Evolutionary conservation across 2,797 vertebrate genomes (phyloP), one percentile per base, ranked within the genome.

Genomic region (Takifugu ocellatus): DNA sequence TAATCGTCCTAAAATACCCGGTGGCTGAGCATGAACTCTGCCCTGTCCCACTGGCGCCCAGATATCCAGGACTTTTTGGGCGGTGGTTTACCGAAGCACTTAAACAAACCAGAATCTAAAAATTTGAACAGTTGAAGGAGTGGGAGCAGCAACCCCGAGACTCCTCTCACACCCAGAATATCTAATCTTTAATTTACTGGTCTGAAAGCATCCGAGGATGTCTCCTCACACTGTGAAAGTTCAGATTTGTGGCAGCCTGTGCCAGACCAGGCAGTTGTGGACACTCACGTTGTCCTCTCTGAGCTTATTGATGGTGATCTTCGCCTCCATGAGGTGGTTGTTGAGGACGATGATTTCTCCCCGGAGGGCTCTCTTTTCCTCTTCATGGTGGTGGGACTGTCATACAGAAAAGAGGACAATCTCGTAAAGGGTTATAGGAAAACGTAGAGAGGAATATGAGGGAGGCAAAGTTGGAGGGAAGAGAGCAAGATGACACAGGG

Each of bases 301-400:
- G 70, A 99, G 93, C 86, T 98, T 97, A 84, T 96, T 93, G 47
- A 98, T 96, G 21, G 94, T 97, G 89, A 97, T 92, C 88, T 98
- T 97, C 50, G 96, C 95, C 81, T 99, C 96, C 92, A 95, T 92
- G 71, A 99, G 92, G 81, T 97, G 96, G 82, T 95, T 97, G 83
- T 97, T 98, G 78, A 99, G 96, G 65, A 94, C 92, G 25, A 95
- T 93, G 63, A 99, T 95, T 90, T 99, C 95, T 24, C 94, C 92
- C 78, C 92, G 95, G 76, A 99, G 89, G 7, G 93, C 92, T 64
- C 94, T 91, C 82, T 96, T 99, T 79, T 99, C 96, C 70, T 98
- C 95, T 64, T 99, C 96, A 0, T 97, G 94, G 74, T 94, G 94
- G 82, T 98, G 93, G 61, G 93, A 92, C 97, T 99, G 87, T 51